A percentile compares a stretch with the other conserved stretches of the same genome.
Evolutionary conservation across 2,797 vertebrate genomes (phyloP).

Genomic region (Dromococcyx pavoninus): DNA sequence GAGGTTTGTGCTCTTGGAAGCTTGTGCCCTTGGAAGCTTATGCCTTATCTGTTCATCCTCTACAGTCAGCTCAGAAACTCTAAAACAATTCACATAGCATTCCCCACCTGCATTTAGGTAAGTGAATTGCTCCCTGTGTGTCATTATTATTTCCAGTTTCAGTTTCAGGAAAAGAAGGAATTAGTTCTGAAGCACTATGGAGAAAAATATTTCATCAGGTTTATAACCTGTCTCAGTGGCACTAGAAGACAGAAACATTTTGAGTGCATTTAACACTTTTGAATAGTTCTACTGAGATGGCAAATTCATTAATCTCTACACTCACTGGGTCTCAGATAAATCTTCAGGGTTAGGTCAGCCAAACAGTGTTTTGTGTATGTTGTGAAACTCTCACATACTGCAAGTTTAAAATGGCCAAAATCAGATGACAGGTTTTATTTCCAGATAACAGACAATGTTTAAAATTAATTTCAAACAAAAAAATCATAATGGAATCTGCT

Average conservation of each 20-base stretch:
- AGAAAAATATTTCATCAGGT: neutral
- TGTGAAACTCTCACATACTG: neutral
- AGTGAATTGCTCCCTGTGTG: neutral
- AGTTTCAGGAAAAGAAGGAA: neutral
- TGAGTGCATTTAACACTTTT: neutral
- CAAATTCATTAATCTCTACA: neutral
- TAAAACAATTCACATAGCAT: neutral
- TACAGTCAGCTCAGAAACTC: neutral
- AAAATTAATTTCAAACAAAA: neutral
- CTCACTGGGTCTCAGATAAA: rapidly evolving
- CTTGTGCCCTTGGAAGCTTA: no score
- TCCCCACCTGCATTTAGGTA: neutral
- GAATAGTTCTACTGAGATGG: neutral
- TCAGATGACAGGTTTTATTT: neutral
- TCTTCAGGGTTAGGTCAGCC: neutral
- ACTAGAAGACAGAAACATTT: neutral
- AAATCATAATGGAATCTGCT: neutral
- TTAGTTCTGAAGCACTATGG: neutral
- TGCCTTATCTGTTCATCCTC: neutral
- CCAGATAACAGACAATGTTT: neutral
- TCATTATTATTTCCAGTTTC: neutral
- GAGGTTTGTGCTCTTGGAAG: neutral
- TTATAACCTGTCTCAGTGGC: neutral
- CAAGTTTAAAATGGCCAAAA: neutral
- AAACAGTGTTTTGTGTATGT: neutral